phyloP scores from a whole-genome alignment of 2,888 invertebrate species.

The Ypsolopha sequella region DNA sequence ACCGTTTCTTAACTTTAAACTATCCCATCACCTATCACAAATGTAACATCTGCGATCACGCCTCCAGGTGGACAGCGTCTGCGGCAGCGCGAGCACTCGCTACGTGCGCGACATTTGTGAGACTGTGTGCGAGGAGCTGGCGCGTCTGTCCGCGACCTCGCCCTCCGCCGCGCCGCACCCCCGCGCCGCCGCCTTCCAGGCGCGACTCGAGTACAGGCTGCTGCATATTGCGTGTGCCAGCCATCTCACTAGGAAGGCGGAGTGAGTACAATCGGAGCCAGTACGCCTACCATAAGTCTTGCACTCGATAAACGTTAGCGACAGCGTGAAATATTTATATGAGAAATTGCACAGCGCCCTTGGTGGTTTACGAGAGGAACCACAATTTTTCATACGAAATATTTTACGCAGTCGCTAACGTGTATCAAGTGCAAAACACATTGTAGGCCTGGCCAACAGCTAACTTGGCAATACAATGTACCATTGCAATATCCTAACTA shows the following conservation, averaged over 20 bases:
- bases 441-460: no score
- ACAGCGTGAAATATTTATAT: no score
- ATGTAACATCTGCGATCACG: background rate
- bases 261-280: constrained; percentile 25
- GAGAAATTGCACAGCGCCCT: no score
- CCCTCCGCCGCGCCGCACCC: constrained; percentile 26
- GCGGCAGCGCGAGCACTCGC: constrained; percentile 77
- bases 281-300: no score
- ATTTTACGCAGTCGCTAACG: no score
- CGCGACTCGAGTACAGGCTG: constrained; percentile 74
- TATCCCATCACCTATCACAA: background rate
- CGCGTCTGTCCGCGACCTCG: constrained; percentile 83
- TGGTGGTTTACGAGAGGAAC: no score
- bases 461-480: no score
- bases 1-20: constrained; percentile 4
- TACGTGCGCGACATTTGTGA: constrained; percentile 87
- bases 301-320: no score
- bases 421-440: no score
- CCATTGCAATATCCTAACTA: no score
- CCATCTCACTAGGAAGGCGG: constrained; percentile 50
- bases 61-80: constrained; percentile 78
- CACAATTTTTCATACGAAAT: no score
- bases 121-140: constrained; percentile 93
- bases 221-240: constrained; percentile 38
- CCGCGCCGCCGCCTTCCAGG: constrained; percentile 80